Evolutionary conservation across 2,888 invertebrate genomes (phyloP).

Genomic region (Harpalus rubripes): DNA sequence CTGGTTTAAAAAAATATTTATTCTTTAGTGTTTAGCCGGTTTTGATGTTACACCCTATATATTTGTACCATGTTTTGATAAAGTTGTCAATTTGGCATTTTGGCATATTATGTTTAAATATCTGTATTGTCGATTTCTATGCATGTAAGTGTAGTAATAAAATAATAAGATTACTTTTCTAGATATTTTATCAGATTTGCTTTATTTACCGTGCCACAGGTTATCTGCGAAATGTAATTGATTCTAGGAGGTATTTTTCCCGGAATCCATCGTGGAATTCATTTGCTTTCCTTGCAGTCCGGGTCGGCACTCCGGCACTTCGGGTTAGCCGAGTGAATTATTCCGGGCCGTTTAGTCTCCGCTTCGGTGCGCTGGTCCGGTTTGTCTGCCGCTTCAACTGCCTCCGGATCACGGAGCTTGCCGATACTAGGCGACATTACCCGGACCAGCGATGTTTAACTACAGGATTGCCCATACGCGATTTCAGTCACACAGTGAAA

Average conservation of each 20-base stretch:
- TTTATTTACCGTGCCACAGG: not conserved
- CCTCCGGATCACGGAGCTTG: not conserved
- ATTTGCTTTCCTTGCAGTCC: not conserved
- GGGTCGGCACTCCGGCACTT: conserved; percentile 23
- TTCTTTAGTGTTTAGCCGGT: too few species aligned
- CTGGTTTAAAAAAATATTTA: too few species aligned
- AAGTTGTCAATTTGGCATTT: too few species aligned
- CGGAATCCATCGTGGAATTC: not conserved
- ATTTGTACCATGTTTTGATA: too few species aligned
- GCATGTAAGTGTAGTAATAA: too few species aligned
- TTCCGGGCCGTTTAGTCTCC: conserved; percentile 63
- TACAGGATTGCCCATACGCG: too few species aligned
- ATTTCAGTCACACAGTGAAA: too few species aligned
- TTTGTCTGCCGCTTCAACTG: conserved; percentile 42
- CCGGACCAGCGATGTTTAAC: not conserved
- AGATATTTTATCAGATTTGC: too few species aligned
- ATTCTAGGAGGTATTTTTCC: not conserved
- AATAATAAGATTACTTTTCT: not conserved
- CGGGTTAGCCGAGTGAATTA: conserved; percentile 64
- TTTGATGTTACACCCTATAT: too few species aligned
- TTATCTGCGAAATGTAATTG: not conserved
- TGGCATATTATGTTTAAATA: too few species aligned
- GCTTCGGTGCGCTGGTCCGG: conserved; percentile 48
- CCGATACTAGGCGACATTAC: conserved; percentile 10
- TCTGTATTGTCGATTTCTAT: too few species aligned